Conservation (phyloP, 2,113 vertebrate genomes). For the Dromaius novaehollandiae region DNA sequence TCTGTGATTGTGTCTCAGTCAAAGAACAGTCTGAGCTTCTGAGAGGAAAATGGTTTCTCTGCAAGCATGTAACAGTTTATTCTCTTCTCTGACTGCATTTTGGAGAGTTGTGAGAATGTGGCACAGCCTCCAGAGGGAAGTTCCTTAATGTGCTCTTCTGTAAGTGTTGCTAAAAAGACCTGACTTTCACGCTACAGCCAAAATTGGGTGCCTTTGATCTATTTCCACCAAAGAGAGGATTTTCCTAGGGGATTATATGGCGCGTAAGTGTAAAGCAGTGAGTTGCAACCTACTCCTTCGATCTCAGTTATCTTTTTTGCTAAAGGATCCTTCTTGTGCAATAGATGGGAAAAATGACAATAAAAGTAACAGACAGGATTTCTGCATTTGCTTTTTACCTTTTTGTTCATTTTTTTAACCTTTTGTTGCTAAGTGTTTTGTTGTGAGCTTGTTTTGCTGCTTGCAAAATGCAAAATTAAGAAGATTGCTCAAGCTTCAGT, state of each 20-base stretch:
- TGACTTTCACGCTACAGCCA: background rate
- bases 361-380: background rate
- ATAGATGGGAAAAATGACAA: background rate
- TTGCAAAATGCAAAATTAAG: background rate
- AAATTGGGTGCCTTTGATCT: background rate
- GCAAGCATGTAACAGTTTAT: background rate
- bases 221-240: background rate
- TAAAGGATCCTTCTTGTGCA: background rate
- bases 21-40: background rate
- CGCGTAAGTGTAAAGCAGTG: background rate
- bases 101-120: background rate
- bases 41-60: background rate
- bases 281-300: background rate
- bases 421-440: background rate
- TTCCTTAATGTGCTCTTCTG: background rate
- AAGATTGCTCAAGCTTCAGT: background rate
- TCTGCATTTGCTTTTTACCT: background rate
- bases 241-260: background rate
- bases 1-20: background rate
- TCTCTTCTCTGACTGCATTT: background rate
- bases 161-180: background rate
- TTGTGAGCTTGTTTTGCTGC: background rate
- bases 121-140: background rate
- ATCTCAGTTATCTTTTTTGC: background rate
- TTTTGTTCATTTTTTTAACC: background rate